These are phyloP conservation scores for Drosophila melanica DNA, from an alignment of 1,140 invertebrate species.

Conservation along the genomic window DNA sequence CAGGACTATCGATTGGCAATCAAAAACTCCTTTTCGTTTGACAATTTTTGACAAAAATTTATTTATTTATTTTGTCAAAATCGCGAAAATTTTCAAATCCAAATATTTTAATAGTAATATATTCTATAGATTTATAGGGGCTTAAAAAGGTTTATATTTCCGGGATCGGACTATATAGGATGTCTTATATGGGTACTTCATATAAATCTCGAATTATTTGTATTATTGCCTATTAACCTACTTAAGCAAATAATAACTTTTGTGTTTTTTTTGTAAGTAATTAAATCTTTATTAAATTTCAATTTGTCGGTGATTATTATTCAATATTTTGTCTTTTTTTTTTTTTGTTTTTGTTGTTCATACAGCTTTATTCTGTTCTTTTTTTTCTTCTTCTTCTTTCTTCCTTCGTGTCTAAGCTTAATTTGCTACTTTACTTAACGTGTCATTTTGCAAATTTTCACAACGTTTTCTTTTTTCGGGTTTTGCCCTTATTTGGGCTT, in stretches of 20 bases:
- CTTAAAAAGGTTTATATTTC: too few species aligned
- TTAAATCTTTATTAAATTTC: slow-evolving; percentile 81
- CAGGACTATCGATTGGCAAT: too few species aligned
- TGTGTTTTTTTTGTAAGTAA: slow-evolving; percentile 62
- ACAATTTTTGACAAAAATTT: too few species aligned
- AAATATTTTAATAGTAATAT: too few species aligned
- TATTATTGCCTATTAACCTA: too few species aligned
- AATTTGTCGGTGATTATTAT: slow-evolving; percentile 81
- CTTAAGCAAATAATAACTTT: neutral
- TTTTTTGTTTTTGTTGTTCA: slow-evolving; percentile 28
- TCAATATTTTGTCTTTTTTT: slow-evolving; percentile 65
- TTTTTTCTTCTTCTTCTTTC: slow-evolving; percentile 28
- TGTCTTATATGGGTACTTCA: too few species aligned
- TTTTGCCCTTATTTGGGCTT: slow-evolving; percentile 9
- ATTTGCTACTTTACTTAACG: slow-evolving; percentile 58
- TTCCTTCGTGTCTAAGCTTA: slow-evolving; percentile 57
- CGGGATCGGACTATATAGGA: too few species aligned
- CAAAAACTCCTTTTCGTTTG: too few species aligned
- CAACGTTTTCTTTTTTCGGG: slow-evolving; percentile 22
- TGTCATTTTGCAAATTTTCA: slow-evolving; percentile 39
- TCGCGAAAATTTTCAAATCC: too few species aligned
- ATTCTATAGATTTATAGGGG: too few species aligned
- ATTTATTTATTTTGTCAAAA: too few species aligned
- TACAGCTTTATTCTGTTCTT: slow-evolving; percentile 28
- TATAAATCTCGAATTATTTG: too few species aligned